Evolutionary conservation across 2,113 vertebrate genomes (phyloP), one percentile per base, ranked within the genome.

Genomic region (Hydrolagus affinis): DNA sequence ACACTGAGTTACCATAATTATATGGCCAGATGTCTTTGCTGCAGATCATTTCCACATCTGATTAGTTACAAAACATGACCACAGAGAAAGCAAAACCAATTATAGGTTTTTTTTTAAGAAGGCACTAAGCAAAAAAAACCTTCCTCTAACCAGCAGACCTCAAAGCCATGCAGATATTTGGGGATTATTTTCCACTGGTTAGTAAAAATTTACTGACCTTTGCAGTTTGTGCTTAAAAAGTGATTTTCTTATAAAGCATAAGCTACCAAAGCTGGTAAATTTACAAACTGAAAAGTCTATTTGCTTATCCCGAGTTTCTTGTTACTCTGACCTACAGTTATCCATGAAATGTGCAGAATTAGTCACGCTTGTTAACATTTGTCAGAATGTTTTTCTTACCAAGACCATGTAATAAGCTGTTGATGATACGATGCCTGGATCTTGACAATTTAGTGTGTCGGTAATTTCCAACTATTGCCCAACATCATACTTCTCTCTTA

Each of bases 111-210:
- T 14, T 17, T 68, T 83, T 66, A 83, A 23, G 60, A 66, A 83
- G 78, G 32, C 66, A 83, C 60, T 83, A 83, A 66, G 15, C 62
- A 83, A 83, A 83, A 83, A 83, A 68, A 44, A 44, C 78, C 78
- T 83, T 83, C 62, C 32, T 23, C 78, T 62, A 1, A 44, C 59
- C 78, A 83, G 21, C 62, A 68, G 60, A 32, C 21, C 19, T 64
- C 72, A 74, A 32, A 74, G 19, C 73, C 56, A 56, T 32, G 78
- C 32, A 62, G 62, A 68, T 11, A 66, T 66, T 83, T 25, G 44
- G 6, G 44, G 44, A 44, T 6, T 44, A 44, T 44, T 44, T 44
- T 44, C 44, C 44, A 44, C 44, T 44, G 44, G 44, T 44, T 44
- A 6, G 44, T 44, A 44, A 44, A n/a, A 44, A 44, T 44, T 44